Evolutionary conservation across 2,797 vertebrate genomes (phyloP).

Genomic region (Sarcophilus harrisii): DNA sequence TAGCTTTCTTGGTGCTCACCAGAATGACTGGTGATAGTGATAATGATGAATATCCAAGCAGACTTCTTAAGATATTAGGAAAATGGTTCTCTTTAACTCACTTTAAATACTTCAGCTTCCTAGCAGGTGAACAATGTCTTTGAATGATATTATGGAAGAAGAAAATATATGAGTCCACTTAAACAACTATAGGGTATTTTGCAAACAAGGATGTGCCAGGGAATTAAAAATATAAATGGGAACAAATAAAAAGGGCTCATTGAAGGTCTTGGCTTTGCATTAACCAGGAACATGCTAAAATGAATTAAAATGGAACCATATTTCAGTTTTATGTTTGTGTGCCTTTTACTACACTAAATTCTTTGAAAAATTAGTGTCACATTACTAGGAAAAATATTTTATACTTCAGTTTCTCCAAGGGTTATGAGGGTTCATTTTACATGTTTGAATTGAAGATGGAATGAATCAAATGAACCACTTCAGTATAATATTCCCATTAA

Average conservation of each 20-base stretch:
- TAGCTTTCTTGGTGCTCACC: conserved; percentile 78
- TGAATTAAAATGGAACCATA: conserved; percentile 45
- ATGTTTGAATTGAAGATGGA: conserved; percentile 60
- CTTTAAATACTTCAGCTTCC: conserved; percentile 73
- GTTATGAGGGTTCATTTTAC: conserved; percentile 34
- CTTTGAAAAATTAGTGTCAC: conserved; percentile 55
- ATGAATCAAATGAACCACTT: conserved; percentile 61
- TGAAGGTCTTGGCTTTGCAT: conserved; percentile 58
- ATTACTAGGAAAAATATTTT: background rate
- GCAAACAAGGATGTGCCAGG: conserved; percentile 24
- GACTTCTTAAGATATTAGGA: conserved; percentile 71
- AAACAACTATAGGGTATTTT: conserved; percentile 68
- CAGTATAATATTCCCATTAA: conserved; percentile 58
- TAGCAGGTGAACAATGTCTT: conserved; percentile 55
- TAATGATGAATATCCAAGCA: conserved; percentile 84
- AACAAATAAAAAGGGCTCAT: conserved; percentile 64
- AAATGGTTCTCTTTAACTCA: conserved; percentile 74
- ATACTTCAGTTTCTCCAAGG: conserved; percentile 22
- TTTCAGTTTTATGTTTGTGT: conserved; percentile 59
- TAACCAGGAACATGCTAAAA: conserved; percentile 47
- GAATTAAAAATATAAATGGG: conserved; percentile 69
- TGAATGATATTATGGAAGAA: conserved; percentile 70
- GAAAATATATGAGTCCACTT: conserved; percentile 67
- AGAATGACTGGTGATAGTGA: conserved; percentile 80
- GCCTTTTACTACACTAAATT: conserved; percentile 62